Conservation (phyloP, 2,797 vertebrate species). For the Platyrinchus mystaceus region DNA sequence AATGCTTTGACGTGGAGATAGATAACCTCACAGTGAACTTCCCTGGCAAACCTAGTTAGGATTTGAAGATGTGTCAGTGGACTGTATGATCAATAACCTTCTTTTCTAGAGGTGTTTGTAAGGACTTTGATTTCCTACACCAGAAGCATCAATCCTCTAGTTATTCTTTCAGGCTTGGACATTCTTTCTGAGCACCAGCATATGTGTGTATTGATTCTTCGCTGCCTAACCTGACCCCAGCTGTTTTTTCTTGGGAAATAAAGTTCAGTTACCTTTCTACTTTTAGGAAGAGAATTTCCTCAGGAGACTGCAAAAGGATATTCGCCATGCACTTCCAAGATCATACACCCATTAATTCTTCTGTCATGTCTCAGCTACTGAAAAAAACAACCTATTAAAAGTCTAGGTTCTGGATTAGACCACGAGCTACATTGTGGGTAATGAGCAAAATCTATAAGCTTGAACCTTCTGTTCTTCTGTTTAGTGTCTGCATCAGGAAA, state of each 20-base stretch:
- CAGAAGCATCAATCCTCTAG: neutral
- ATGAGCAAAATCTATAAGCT: neutral
- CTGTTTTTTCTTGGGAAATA: neutral
- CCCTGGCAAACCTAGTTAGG: neutral
- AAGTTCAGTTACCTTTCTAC: neutral
- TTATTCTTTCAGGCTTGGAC: neutral
- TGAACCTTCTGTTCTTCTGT: neutral
- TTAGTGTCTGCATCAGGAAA: neutral
- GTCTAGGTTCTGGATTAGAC: neutral
- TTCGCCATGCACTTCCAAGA: neutral
- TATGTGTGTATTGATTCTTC: neutral
- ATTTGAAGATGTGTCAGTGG: neutral
- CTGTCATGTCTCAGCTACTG: neutral
- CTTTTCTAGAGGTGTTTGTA: neutral
- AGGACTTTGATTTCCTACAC: neutral
- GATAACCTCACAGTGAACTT: slow-evolving; percentile 5
- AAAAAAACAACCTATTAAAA: neutral
- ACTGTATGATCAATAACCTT: neutral
- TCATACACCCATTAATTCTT: neutral
- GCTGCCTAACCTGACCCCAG: neutral
- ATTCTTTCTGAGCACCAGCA: neutral
- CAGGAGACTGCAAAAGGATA: neutral
- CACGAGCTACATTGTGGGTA: neutral
- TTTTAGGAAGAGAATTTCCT: neutral
- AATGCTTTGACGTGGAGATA: neutral